Evolutionary conservation across 2,888 invertebrate genomes (phyloP).

Genomic region (Tipula confusa): DNA sequence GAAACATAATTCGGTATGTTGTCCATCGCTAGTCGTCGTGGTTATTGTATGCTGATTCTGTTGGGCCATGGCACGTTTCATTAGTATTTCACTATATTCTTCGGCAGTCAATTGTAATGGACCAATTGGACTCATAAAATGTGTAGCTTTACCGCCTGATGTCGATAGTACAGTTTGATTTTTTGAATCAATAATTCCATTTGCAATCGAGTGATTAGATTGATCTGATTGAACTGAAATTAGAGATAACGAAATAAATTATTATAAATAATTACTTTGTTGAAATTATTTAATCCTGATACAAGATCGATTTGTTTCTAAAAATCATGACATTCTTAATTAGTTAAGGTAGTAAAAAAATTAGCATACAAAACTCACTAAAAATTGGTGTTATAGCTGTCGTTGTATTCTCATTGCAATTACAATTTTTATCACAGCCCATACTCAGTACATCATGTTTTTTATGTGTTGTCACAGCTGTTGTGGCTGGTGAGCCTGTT

Average conservation of each 20-base stretch:
- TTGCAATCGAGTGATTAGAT: slow-evolving; percentile 44
- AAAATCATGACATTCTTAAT: background rate
- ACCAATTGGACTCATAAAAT: slow-evolving; percentile 68
- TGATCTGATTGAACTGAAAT: slow-evolving; percentile 45
- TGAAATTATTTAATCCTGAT: background rate
- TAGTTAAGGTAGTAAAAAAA: background rate
- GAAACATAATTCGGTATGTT: slow-evolving; percentile 38
- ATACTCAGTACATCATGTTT: slow-evolving; percentile 50
- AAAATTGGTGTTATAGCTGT: slow-evolving; percentile 32
- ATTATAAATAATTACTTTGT: background rate
- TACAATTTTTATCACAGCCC: slow-evolving; percentile 51
- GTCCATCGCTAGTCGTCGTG: slow-evolving; percentile 46
- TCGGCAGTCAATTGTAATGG: slow-evolving; percentile 69
- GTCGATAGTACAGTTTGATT: slow-evolving; percentile 49
- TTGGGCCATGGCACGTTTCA: slow-evolving; percentile 67
- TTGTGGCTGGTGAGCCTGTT: slow-evolving; percentile 42
- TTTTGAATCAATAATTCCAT: slow-evolving; percentile 50
- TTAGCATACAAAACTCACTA: slow-evolving; percentile 31
- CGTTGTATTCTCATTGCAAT: slow-evolving; percentile 38
- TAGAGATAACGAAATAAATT: background rate
- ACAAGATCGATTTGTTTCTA: background rate
- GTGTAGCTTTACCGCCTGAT: slow-evolving; percentile 47
- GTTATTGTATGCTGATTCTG: slow-evolving; percentile 48
- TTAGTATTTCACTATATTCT: slow-evolving; percentile 72
- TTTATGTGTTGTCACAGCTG: slow-evolving; percentile 46